phyloP scores from a whole-genome alignment of 2,113 vertebrate genomes.

The Mus pahari region DNA sequence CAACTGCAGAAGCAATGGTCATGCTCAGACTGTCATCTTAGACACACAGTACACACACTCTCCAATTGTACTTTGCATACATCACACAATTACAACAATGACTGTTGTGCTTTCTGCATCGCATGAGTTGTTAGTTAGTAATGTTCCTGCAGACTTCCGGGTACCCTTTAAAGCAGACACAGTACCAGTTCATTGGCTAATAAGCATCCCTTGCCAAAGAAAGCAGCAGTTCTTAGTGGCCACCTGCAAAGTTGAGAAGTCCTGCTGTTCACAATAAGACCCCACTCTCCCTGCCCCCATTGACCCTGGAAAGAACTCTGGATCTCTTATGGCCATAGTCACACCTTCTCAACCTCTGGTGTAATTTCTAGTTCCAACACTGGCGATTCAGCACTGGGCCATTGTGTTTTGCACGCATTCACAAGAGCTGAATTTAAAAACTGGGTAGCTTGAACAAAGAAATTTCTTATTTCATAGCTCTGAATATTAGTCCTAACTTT shows the following conservation, averaged over 20 bases:
- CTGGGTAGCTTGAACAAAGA: background rate
- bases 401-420: background rate
- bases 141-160: background rate
- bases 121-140: background rate
- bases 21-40: background rate
- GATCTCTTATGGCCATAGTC: fast-evolving
- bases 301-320: background rate
- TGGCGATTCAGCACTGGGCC: background rate
- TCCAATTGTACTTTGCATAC: background rate
- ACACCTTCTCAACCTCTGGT: background rate
- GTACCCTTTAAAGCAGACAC: background rate
- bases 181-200: background rate
- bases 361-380: background rate
- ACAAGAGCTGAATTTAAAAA: background rate
- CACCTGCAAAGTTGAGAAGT: background rate
- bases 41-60: fast-evolving
- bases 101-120: background rate
- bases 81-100: background rate
- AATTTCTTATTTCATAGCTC: background rate
- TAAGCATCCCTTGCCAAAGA: background rate
- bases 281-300: too few species aligned
- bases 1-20: background rate
- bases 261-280: too few species aligned
- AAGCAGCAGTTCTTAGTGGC: background rate
- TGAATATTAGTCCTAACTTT: background rate